phyloP scores from a whole-genome alignment of 2,113 vertebrate species.

The Chionis minor region DNA sequence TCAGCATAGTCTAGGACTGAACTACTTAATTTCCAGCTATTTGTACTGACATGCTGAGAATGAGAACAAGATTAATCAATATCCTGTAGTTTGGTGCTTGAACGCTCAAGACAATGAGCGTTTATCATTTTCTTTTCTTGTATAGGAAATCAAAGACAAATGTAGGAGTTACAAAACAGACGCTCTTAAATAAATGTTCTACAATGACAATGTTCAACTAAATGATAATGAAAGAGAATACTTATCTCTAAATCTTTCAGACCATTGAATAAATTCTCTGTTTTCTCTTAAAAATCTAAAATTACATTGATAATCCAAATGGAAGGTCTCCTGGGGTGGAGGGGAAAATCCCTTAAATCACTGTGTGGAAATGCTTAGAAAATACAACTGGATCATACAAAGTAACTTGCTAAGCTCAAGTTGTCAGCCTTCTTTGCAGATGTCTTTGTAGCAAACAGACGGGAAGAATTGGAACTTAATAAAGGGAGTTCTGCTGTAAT shows the following conservation, averaged over 20 bases:
- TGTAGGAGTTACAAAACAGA: not conserved
- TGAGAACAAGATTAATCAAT: not conserved
- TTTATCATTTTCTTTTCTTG: not conserved
- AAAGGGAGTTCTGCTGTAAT: not conserved
- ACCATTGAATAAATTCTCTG: not conserved
- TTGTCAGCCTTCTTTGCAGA: not conserved
- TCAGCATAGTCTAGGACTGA: not conserved
- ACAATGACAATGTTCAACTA: not conserved
- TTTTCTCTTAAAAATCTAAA: not conserved
- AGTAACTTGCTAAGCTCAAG: not conserved
- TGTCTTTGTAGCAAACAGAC: not conserved
- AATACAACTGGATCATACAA: not conserved
- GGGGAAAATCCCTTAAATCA: not conserved
- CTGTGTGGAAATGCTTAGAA: not conserved
- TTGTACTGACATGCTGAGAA: not conserved
- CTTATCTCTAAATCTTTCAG: not conserved
- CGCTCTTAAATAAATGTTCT: not conserved
- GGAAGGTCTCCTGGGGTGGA: not conserved
- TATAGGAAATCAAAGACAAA: not conserved
- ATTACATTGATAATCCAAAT: not conserved
- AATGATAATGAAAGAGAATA: not conserved
- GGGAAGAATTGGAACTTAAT: not conserved
- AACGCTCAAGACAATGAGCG: not conserved
- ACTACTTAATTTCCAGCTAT: not conserved
- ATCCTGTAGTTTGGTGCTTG: not conserved